Evolutionary conservation across 92 coral and sea anemone genomes (phyloP), one percentile per base, ranked within the genome.

Genomic region (Epizoanthus fatuus): DNA sequence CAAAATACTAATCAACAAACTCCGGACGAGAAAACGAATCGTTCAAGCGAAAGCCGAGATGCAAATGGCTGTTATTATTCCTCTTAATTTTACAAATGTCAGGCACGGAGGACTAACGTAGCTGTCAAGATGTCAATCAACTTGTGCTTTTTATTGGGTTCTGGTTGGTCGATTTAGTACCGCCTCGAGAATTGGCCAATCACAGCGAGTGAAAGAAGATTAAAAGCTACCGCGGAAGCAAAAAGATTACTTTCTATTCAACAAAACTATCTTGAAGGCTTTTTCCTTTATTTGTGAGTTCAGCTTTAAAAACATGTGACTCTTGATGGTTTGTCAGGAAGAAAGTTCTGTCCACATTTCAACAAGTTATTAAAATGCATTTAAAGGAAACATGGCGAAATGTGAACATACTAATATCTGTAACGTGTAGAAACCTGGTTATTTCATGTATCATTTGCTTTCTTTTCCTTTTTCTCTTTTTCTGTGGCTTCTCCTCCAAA

Each of bases 331-430:
- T 40, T 39, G 55, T 84, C 92, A 88, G 92, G 94, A 90, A 79
- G 85, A 79, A 87, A 81, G 40, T 56, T 66, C 83, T 79, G 71
- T 74, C 69, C 49, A 81, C 75, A 84, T 90, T 93, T 93, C 96
- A 93, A 76, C 94, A 90, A 80, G 90, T 80, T 84, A 90, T 93
- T 93, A 93, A 93, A 90, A 90, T 88, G 79, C 93, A 88, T 91
- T 93, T 93, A 93, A n/a, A n/a, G n/a, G n/a, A n/a, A n/a, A n/a
- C n/a, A n/a, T n/a, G n/a, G n/a, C n/a, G n/a, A n/a, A n/a, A n/a
- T n/a, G n/a, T n/a, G n/a, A n/a, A n/a, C n/a, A n/a, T n/a, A n/a
- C n/a, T n/a, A n/a, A n/a, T n/a, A n/a, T n/a, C n/a, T n/a, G n/a
- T n/a, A n/a, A n/a, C n/a, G n/a, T n/a, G n/a, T n/a, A n/a, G n/a